Evolutionary conservation across 2,797 vertebrate genomes (phyloP).

Genomic region (Discoglossus pictus): DNA sequence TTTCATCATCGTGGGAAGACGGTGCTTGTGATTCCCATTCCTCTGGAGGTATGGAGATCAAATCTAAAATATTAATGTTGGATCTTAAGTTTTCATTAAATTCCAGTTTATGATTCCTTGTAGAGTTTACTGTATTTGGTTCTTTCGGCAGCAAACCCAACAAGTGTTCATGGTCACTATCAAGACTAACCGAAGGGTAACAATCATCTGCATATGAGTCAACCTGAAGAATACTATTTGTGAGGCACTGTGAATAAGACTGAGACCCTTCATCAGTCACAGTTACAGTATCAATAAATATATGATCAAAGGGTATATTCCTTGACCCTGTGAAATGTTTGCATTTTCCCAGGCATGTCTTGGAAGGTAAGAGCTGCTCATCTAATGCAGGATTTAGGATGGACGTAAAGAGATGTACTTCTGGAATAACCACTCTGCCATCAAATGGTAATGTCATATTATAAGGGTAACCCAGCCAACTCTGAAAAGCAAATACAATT

Average conservation of each 20-base stretch:
- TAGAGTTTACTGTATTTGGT: neutral
- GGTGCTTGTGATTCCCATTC: conserved; percentile 63
- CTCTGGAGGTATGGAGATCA: conserved; percentile 51
- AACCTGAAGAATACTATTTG: conserved; percentile 33
- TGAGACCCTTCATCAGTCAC: conserved; percentile 70
- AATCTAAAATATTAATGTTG: conserved; percentile 58
- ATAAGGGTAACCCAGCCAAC: conserved; percentile 80
- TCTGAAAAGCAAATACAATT: conserved; percentile 79
- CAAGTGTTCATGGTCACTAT: conserved; percentile 42
- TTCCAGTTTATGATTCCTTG: conserved; percentile 27
- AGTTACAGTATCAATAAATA: conserved; percentile 86
- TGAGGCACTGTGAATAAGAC: conserved; percentile 55
- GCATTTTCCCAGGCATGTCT: conserved; percentile 48
- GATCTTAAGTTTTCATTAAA: conserved; percentile 29
- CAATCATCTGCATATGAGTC: conserved; percentile 52
- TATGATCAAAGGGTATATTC: conserved; percentile 68
- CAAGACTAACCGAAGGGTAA: conserved; percentile 63
- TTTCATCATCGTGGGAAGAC: conserved; percentile 68
- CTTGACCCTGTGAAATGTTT: conserved; percentile 30
- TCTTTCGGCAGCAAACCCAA: conserved; percentile 40
- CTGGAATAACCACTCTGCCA: conserved; percentile 57
- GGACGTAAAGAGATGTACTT: conserved; percentile 38
- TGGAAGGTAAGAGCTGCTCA: conserved; percentile 49
- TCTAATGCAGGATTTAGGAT: conserved; percentile 48
- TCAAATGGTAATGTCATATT: conserved; percentile 71